Conservation (phyloP, 2,797 vertebrate species). For the Galaxias olidus region DNA sequence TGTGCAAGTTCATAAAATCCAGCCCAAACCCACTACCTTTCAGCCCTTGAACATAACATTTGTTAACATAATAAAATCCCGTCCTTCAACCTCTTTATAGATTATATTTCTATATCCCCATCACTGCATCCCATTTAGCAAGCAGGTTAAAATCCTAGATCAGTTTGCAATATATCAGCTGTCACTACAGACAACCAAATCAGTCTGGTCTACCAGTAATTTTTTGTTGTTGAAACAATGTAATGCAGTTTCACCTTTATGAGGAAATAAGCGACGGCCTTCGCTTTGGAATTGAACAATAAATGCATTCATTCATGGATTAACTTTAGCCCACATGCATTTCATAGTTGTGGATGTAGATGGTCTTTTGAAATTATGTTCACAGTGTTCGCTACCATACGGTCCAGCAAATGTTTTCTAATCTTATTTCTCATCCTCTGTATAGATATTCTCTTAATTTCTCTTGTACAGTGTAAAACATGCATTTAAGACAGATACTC, state of each 20-base stretch:
- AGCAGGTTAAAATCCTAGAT: neutral
- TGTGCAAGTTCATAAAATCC: conserved; percentile 55
- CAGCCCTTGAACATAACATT: conserved; percentile 59
- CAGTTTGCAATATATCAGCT: neutral
- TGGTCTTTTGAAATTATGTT: conserved; percentile 55
- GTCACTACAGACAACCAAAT: neutral
- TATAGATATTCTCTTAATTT: conserved; percentile 54
- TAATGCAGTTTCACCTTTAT: neutral
- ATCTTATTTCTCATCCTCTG: conserved; percentile 27
- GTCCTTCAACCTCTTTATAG: neutral
- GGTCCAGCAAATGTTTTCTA: conserved; percentile 55
- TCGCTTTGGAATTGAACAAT: conserved; percentile 21
- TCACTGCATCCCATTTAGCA: neutral
- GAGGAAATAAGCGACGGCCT: conserved; percentile 30
- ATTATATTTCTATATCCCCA: neutral
- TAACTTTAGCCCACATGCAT: neutral
- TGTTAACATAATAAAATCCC: neutral
- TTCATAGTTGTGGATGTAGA: conserved; percentile 22
- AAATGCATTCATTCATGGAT: conserved; percentile 8
- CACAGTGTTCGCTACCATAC: conserved; percentile 75
- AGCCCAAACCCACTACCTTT: conserved; percentile 26
- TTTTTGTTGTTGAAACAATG: neutral
- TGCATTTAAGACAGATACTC: conserved; percentile 66
- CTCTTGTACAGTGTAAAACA: conserved; percentile 66
- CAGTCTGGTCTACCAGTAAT: neutral